phyloP scores from a whole-genome alignment of 1,140 invertebrate genomes.

The Lycorma delicatula region DNA sequence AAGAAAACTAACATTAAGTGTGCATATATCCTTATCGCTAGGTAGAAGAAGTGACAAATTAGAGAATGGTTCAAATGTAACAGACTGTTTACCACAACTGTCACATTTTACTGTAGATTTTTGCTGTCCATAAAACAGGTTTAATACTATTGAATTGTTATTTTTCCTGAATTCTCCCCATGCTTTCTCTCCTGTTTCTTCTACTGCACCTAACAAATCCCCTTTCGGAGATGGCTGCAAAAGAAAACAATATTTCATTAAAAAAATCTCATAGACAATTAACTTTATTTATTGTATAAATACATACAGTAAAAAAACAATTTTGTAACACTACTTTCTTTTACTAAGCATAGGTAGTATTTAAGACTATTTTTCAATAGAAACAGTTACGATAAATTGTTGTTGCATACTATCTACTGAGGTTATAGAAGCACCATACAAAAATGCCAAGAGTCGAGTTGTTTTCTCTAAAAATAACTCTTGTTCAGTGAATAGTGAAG shows the following conservation, averaged over 20 bases:
- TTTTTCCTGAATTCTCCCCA: slow-evolving; percentile 64
- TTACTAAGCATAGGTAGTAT: too few relatives aligned
- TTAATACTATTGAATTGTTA: slow-evolving; percentile 69
- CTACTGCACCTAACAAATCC: slow-evolving; percentile 34
- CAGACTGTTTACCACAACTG: slow-evolving; percentile 63
- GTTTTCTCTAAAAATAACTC: too few relatives aligned
- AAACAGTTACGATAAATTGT: too few relatives aligned
- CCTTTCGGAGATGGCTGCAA: slow-evolving; percentile 22
- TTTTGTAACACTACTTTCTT: too few relatives aligned
- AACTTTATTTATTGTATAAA: too few relatives aligned
- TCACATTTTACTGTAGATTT: slow-evolving; percentile 73
- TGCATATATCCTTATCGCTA: slow-evolving; percentile 25
- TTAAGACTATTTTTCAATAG: too few relatives aligned
- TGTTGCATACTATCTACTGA: too few relatives aligned
- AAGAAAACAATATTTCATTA: not conserved
- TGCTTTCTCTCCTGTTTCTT: slow-evolving; percentile 51
- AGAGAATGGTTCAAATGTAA: slow-evolving; percentile 84
- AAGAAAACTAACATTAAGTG: slow-evolving; percentile 44
- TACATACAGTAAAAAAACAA: too few relatives aligned
- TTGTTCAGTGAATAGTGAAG: too few relatives aligned
- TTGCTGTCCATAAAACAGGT: slow-evolving; percentile 81
- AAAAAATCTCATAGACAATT: too few relatives aligned
- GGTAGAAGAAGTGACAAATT: slow-evolving; percentile 79
- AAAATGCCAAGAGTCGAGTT: too few relatives aligned
- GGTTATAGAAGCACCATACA: too few relatives aligned